A percentile compares a stretch with the other conserved stretches of the same genome.
Conservation (phyloP, 1,140 invertebrate genomes). For the Neotoxoptera formosana region DNA sequence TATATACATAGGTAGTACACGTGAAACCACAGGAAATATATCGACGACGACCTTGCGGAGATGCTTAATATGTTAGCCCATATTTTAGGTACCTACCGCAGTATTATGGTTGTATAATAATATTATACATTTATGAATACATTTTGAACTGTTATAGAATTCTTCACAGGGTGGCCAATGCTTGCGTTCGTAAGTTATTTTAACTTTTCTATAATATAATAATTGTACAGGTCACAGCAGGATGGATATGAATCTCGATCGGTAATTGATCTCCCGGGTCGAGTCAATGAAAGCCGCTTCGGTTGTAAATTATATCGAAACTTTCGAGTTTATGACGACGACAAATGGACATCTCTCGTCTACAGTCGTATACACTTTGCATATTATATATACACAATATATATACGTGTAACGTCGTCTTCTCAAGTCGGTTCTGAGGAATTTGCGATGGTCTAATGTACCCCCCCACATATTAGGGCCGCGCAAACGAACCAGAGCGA, state of each 20-base stretch:
- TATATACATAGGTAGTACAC: neutral
- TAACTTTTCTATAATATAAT: neutral
- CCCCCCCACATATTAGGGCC: neutral
- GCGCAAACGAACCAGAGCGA: neutral
- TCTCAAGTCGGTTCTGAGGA: neutral
- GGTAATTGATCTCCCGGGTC: conserved; percentile 20
- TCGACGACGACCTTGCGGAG: neutral
- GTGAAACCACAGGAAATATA: neutral
- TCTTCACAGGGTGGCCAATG: neutral
- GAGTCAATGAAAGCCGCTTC: neutral
- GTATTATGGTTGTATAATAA: neutral
- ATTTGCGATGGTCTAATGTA: neutral
- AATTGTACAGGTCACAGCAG: no score
- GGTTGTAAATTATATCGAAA: conserved; percentile 17
- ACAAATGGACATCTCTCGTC: neutral
- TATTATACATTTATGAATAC: neutral
- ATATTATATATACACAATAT: neutral
- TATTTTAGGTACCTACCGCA: neutral
- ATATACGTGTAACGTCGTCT: no score
- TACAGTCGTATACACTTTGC: neutral
- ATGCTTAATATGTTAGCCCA: neutral
- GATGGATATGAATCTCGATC: neutral
- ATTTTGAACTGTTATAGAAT: neutral
- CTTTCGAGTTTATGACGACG: conserved; percentile 1
- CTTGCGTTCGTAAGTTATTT: neutral